phyloP scores from a whole-genome alignment of 2,888 invertebrate genomes.

The Mycalesis mineus region DNA sequence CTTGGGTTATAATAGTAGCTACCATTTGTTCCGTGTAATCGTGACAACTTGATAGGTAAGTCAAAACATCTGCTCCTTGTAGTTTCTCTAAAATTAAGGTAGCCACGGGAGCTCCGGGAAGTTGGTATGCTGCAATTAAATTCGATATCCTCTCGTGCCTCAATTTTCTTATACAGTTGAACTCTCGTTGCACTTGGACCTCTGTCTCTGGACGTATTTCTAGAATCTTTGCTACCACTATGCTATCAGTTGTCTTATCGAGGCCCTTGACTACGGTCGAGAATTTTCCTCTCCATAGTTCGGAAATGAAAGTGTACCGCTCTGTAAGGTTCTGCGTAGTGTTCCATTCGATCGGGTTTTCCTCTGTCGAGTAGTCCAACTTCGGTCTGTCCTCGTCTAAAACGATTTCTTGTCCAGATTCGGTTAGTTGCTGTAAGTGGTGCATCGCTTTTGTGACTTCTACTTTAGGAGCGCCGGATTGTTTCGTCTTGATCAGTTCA shows the following conservation, averaged over 20 bases:
- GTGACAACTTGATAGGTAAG: conserved; percentile 91
- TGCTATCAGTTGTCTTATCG: conserved; percentile 84
- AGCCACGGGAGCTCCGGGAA: conserved; percentile 82
- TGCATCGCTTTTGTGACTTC: conserved; percentile 89
- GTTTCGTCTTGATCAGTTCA: conserved; percentile 83
- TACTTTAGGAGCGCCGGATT: conserved; percentile 83
- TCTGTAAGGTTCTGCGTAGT: conserved; percentile 82
- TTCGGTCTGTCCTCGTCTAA: conserved; percentile 81
- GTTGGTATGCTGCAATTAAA: conserved; percentile 84
- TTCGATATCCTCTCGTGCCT: conserved; percentile 93
- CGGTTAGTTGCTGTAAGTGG: conserved; percentile 90
- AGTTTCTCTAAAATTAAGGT: conserved; percentile 88
- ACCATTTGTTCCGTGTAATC: conserved; percentile 96
- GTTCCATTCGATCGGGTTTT: conserved; percentile 85
- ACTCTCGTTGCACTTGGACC: conserved; percentile 86
- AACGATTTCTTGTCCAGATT: conserved; percentile 84
- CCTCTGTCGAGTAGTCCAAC: conserved; percentile 86
- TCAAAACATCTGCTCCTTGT: conserved; percentile 94
- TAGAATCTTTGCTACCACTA: conserved; percentile 90
- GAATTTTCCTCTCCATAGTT: conserved; percentile 90
- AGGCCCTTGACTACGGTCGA: conserved; percentile 88
- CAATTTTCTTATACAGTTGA: conserved; percentile 87
- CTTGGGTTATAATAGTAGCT: conserved; percentile 89
- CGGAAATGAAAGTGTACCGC: conserved; percentile 90
- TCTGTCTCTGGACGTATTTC: conserved; percentile 82